Conservation (phyloP, 2,888 invertebrate species). For the Philereme vetulata region DNA sequence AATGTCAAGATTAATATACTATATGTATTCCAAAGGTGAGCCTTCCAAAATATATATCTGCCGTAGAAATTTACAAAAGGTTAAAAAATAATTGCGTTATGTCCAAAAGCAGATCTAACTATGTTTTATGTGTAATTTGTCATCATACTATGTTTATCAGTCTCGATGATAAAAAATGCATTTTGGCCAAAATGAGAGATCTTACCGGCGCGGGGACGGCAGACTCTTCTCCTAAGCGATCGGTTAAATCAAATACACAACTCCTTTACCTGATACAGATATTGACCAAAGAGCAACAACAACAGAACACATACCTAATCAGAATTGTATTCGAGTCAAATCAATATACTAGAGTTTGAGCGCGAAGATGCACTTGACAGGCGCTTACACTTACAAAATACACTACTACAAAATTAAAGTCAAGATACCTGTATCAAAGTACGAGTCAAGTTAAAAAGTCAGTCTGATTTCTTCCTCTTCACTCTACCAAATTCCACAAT, state of each 20-base stretch:
- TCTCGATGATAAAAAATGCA: slow-evolving; percentile 79
- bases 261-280: slow-evolving; percentile 71
- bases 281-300: slow-evolving; percentile 47
- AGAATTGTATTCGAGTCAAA: slow-evolving; percentile 39
- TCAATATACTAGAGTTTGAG: slow-evolving; percentile 29
- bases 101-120: slow-evolving; percentile 78
- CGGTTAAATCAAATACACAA: slow-evolving; percentile 33
- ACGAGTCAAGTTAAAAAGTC: slow-evolving; percentile 76
- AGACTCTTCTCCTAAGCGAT: slow-evolving; percentile 29
- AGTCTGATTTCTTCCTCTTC: slow-evolving; percentile 74
- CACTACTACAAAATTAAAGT: slow-evolving; percentile 62
- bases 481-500: slow-evolving; percentile 69
- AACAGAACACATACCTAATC: slow-evolving; percentile 31
- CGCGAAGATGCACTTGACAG: slow-evolving; percentile 45
- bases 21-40: slow-evolving; percentile 77
- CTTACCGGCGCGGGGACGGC: slow-evolving; percentile 64
- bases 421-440: slow-evolving; percentile 77
- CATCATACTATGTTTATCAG: slow-evolving; percentile 79
- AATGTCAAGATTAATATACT: slow-evolving; percentile 74
- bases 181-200: slow-evolving; percentile 81
- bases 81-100: slow-evolving; percentile 75
- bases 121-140: slow-evolving; percentile 70
- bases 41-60: slow-evolving; percentile 78
- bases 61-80: slow-evolving; percentile 69
- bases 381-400: slow-evolving; percentile 59